Evolutionary conservation across 1,140 invertebrate species (phyloP).

Genomic region (Brachionus plicatilis): DNA sequence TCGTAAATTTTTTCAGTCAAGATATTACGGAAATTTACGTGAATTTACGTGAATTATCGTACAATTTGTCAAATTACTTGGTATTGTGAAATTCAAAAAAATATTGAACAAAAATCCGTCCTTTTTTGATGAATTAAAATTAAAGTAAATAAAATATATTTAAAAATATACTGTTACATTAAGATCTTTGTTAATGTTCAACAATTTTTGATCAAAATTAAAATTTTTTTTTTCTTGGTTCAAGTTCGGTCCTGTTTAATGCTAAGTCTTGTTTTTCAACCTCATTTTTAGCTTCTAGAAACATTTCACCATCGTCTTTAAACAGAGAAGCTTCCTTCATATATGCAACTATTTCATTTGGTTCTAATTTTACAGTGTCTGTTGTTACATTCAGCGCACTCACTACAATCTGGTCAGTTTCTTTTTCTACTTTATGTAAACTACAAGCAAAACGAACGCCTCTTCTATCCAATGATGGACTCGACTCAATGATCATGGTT

Average conservation of each 20-base stretch:
- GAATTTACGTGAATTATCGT: too few species aligned
- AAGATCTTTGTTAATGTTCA: conserved; percentile 4
- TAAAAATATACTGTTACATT: too few species aligned
- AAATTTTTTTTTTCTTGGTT: neutral
- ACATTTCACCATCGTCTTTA: neutral
- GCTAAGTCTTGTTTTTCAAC: neutral
- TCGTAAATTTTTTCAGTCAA: too few species aligned
- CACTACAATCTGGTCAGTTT: neutral
- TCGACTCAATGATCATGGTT: neutral
- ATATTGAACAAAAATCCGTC: too few species aligned
- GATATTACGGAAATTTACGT: too few species aligned
- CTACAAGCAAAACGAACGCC: neutral
- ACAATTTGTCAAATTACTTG: too few species aligned
- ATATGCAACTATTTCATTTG: neutral
- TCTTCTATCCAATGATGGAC: neutral
- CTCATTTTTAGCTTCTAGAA: neutral
- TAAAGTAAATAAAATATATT: too few species aligned
- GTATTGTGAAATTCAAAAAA: too few species aligned
- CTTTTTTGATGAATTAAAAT: too few species aligned
- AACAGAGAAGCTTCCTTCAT: neutral
- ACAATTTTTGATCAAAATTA: neutral
- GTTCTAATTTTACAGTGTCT: neutral
- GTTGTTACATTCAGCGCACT: neutral
- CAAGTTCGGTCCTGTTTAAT: neutral
- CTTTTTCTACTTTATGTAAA: neutral